phyloP scores from a whole-genome alignment of 2,888 invertebrate genomes.

The Miltochrista miniata region DNA sequence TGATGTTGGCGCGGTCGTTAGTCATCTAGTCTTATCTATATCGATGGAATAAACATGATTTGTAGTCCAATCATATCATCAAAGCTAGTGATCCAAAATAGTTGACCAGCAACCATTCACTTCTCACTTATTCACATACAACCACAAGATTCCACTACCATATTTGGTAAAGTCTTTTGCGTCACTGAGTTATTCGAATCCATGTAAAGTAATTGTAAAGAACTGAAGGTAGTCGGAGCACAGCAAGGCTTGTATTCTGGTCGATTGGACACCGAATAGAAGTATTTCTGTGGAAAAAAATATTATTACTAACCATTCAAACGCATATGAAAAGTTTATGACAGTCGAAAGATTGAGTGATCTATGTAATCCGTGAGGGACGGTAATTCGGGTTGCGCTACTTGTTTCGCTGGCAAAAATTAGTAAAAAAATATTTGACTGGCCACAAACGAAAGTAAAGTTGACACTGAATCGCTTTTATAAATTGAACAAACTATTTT shows the following conservation, averaged over 20 bases:
- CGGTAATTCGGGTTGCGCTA: no score
- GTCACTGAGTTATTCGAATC: constrained; percentile 91
- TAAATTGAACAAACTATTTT: no score
- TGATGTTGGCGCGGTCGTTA: no score
- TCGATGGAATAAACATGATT: no score
- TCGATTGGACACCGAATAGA: constrained; percentile 82
- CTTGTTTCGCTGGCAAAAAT: no score
- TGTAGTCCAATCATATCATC: background rate
- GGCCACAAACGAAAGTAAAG: no score
- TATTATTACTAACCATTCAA: background rate
- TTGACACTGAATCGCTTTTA: no score
- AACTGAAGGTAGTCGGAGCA: constrained; percentile 92
- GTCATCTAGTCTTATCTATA: no score
- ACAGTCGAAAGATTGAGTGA: no score
- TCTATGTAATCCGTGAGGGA: no score
- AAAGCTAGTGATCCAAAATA: background rate
- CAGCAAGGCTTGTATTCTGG: constrained; percentile 92
- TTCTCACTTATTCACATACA: constrained; percentile 87
- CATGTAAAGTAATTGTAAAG: constrained; percentile 90
- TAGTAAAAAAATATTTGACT: no score
- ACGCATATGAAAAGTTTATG: background rate
- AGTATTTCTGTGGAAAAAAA: constrained; percentile 84
- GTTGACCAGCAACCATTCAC: background rate
- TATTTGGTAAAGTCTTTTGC: constrained; percentile 91
- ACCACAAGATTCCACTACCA: constrained; percentile 96